A percentile compares a stretch with the other conserved stretches of the same genome.
Evolutionary conservation across 2,113 vertebrate species (phyloP).

Genomic region (Coreoperca whiteheadi): DNA sequence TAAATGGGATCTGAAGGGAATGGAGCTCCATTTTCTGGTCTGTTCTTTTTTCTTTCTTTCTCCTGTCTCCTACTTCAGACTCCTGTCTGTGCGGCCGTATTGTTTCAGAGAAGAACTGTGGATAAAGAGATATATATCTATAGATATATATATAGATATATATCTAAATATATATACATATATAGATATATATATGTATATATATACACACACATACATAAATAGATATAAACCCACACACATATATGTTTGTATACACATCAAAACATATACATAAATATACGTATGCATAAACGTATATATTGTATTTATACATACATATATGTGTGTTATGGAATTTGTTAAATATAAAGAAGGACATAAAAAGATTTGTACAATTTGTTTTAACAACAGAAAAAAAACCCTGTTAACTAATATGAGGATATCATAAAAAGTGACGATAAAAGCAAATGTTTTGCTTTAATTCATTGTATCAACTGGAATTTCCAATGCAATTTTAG

Average conservation of each 20-base stretch:
- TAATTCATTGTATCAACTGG: neutral
- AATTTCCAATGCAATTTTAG: neutral
- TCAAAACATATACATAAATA: too few relatives aligned
- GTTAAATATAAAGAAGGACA: conserved; percentile 5
- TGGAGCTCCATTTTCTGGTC: conserved; percentile 78
- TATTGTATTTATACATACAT: too few relatives aligned
- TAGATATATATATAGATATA: too few relatives aligned
- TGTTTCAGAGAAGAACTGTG: conserved; percentile 52
- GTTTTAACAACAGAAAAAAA: too few relatives aligned
- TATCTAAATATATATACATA: too few relatives aligned
- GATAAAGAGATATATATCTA: conserved; percentile 10
- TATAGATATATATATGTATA: too few relatives aligned
- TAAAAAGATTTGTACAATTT: neutral
- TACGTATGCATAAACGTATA: too few relatives aligned
- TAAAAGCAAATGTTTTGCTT: conserved; percentile 12
- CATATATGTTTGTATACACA: too few relatives aligned
- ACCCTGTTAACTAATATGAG: conserved; percentile 4
- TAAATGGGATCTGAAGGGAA: conserved; percentile 83
- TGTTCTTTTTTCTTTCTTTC: conserved; percentile 17
- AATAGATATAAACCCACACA: too few relatives aligned
- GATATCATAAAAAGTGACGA: neutral
- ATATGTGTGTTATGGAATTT: conserved; percentile 43
- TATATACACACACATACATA: too few relatives aligned
- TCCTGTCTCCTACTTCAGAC: conserved; percentile 22
- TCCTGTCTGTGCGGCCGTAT: conserved; percentile 37